Percentiles rank a stretch among this genome's conserved stretches.
Evolutionary conservation across 2,113 vertebrate species (phyloP).

Genomic region (Pheucticus melanocephalus): DNA sequence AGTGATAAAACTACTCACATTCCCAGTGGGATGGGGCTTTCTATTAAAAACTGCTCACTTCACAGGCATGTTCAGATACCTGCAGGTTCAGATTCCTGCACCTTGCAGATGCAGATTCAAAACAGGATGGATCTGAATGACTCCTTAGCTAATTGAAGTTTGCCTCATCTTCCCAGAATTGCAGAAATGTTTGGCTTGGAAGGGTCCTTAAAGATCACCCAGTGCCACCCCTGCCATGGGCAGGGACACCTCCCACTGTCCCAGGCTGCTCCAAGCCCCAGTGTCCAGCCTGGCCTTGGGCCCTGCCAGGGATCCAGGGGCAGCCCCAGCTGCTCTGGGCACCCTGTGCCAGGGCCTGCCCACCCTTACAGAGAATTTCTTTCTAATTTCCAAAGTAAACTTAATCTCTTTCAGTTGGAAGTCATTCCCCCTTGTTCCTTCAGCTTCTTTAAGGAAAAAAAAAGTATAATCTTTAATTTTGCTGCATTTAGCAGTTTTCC

Average conservation of each 20-base stretch:
- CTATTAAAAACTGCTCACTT: not conserved
- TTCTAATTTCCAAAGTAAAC: not conserved
- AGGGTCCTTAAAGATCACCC: not conserved
- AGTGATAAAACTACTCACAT: not conserved
- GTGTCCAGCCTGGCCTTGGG: rapidly evolving
- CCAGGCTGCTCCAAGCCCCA: not conserved
- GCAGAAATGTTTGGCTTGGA: not conserved
- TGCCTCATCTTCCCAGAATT: not conserved
- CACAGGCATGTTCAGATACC: not conserved
- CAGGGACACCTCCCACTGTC: not conserved
- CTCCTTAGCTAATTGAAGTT: not conserved
- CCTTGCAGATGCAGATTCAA: not conserved
- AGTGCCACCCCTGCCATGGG: not conserved
- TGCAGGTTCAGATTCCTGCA: not conserved
- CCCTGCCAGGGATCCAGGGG: not conserved
- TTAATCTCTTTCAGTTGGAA: not conserved
- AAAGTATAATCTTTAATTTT: not conserved
- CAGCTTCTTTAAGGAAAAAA: not conserved
- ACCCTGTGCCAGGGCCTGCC: not conserved
- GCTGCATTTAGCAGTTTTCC: not conserved
- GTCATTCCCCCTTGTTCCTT: not conserved
- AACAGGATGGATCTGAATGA: not conserved
- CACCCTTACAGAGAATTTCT: not conserved
- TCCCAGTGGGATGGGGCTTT: not conserved
- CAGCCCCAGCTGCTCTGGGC: not conserved